A percentile compares a stretch with the other conserved stretches of the same genome.
phyloP scores from a whole-genome alignment of 92 coral and sea anemone species.

The Epizoanthus fatuus region DNA sequence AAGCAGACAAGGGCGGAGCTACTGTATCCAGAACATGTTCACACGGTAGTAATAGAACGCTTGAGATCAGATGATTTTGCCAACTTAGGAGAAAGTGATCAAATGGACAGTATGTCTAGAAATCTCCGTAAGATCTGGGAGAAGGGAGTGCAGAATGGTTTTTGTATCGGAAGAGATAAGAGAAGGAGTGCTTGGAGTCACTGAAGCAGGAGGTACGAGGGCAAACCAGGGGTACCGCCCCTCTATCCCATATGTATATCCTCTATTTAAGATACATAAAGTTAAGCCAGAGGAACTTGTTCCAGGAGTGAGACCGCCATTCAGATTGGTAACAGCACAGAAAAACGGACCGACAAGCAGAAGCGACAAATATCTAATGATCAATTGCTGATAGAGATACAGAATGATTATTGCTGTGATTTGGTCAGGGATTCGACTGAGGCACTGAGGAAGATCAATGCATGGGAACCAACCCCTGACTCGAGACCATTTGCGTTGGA shows the following conservation, averaged over 20 bases:
- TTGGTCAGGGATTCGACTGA: slow-evolving; percentile 14
- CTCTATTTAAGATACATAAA: slow-evolving; percentile 7
- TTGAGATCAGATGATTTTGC: slow-evolving; percentile 7
- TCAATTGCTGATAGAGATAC: slow-evolving; percentile 2
- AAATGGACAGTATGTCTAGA: neutral
- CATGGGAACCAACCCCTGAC: slow-evolving; percentile 5
- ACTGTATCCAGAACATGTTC: slow-evolving; percentile 5
- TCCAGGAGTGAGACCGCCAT: neutral
- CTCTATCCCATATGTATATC: neutral
- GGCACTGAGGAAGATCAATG: neutral
- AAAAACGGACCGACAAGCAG: slow-evolving; percentile 1
- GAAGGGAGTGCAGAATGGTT: neutral
- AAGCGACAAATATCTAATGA: slow-evolving; percentile 14
- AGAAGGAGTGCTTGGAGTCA: slow-evolving; percentile 5
- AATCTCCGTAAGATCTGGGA: neutral
- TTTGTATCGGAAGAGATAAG: neutral
- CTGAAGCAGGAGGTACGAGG: slow-evolving; percentile 9
- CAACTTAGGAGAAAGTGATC: neutral
- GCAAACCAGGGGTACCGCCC: slow-evolving; percentile 10
- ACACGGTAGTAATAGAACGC: neutral
- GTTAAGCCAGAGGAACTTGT: slow-evolving; percentile 8
- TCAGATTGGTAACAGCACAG: slow-evolving; percentile 1
- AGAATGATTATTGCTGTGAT: slow-evolving; percentile 28
- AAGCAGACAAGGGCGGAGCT: slow-evolving; percentile 30
- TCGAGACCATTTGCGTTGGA: slow-evolving; percentile 13